Conservation (phyloP, 2,113 vertebrate species). For the Plectropomus leopardus region DNA sequence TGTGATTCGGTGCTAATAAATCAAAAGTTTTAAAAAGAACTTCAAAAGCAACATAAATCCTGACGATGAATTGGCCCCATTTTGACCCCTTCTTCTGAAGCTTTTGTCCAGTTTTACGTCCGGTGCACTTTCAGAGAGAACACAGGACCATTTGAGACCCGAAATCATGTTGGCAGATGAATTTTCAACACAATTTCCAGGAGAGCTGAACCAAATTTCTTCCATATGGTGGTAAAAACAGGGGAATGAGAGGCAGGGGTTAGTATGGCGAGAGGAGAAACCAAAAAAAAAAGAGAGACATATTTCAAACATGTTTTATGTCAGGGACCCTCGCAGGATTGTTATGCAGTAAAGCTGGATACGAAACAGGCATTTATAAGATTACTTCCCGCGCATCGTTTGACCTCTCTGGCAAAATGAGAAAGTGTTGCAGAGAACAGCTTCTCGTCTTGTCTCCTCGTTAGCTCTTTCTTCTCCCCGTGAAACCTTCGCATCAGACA, state of each 20-base stretch:
- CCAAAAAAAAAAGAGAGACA: slow-evolving; percentile 2
- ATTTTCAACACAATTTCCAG: slow-evolving; percentile 70
- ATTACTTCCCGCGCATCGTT: not conserved
- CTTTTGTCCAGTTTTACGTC: slow-evolving; percentile 40
- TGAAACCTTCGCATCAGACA: slow-evolving; percentile 60
- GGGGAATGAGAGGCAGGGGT: slow-evolving; percentile 9
- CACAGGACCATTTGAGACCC: slow-evolving; percentile 30
- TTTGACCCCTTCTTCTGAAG: slow-evolving; percentile 31
- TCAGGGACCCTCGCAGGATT: slow-evolving; percentile 21
- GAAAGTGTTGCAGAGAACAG: slow-evolving; percentile 17
- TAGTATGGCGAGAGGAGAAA: slow-evolving; percentile 33
- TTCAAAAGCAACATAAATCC: slow-evolving; percentile 41
- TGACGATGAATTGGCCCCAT: slow-evolving; percentile 42
- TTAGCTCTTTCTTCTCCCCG: slow-evolving; percentile 34
- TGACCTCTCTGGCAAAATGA: slow-evolving; percentile 23
- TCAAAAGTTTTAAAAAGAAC: slow-evolving; percentile 41
- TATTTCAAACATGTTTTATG: slow-evolving; percentile 54
- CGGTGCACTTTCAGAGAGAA: slow-evolving; percentile 21
- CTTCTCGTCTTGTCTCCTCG: slow-evolving; percentile 9
- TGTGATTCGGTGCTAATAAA: slow-evolving; percentile 40
- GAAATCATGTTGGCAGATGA: slow-evolving; percentile 67
- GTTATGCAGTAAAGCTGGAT: slow-evolving; percentile 17
- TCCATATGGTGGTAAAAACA: slow-evolving; percentile 73
- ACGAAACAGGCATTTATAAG: slow-evolving; percentile 30
- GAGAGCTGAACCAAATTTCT: slow-evolving; percentile 68